Evolutionary conservation across 1,140 invertebrate genomes (phyloP).

Genomic region (Bombus soroeensis): DNA sequence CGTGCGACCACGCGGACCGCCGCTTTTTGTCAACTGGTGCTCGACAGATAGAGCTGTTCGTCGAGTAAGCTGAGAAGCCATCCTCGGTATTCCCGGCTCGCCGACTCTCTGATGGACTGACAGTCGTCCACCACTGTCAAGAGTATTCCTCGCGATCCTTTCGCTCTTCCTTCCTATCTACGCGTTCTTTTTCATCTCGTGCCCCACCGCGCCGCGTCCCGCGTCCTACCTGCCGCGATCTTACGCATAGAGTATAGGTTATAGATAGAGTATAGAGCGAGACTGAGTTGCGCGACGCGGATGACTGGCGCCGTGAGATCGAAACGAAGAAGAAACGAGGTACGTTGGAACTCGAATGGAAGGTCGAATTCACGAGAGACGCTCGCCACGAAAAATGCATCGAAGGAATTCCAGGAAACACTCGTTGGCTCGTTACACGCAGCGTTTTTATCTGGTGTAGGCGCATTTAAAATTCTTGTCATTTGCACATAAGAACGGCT

Average conservation of each 20-base stretch:
- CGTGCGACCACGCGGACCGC: slow-evolving; percentile 73
- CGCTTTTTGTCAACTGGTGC: slow-evolving; percentile 71
- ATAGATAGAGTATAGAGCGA: not conserved
- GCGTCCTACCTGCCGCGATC: no score
- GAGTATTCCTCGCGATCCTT: slow-evolving; percentile 55
- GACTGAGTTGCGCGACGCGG: no score
- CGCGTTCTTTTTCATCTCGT: not conserved
- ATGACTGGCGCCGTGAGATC: no score
- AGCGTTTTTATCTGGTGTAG: slow-evolving; percentile 21
- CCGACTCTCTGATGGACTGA: slow-evolving; percentile 73
- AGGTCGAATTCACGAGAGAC: not conserved
- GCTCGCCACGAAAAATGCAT: not conserved
- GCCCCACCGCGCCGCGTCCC: no score
- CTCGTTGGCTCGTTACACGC: slow-evolving; percentile 7
- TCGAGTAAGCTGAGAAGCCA: slow-evolving; percentile 76
- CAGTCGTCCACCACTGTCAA: slow-evolving; percentile 72
- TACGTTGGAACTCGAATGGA: not conserved
- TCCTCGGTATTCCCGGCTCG: slow-evolving; percentile 76
- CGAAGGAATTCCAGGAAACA: slow-evolving; percentile 35
- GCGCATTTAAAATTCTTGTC: slow-evolving; percentile 60
- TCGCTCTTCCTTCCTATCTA: slow-evolving; percentile 22
- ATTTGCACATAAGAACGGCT: slow-evolving; percentile 66
- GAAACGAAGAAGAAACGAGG: no score
- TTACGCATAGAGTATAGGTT: no score
- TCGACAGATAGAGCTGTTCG: slow-evolving; percentile 80